A percentile compares a stretch with the other conserved stretches of the same genome.
phyloP scores from a whole-genome alignment of 2,888 invertebrate species.

The Zelleria hepariella region DNA sequence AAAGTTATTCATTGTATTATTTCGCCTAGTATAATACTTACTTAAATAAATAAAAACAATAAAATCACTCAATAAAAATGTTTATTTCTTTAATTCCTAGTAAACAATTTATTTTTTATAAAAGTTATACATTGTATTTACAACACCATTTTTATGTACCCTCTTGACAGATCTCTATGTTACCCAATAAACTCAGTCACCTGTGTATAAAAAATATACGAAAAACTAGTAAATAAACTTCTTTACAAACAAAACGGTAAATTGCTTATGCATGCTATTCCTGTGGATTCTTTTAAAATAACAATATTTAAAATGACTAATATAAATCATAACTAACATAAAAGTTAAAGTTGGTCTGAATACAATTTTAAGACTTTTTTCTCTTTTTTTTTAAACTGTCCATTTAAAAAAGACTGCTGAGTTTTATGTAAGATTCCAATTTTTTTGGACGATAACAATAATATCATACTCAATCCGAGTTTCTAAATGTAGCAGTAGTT shows the following conservation, averaged over 20 bases:
- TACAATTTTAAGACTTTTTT: background rate
- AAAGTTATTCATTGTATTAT: no score
- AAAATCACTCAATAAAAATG: background rate
- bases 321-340: background rate
- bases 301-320: background rate
- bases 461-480: no score
- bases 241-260: background rate
- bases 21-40: background rate
- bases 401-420: background rate
- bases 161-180: constrained; percentile 11
- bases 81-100: background rate
- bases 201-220: background rate
- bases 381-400: background rate
- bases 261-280: background rate
- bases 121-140: constrained; percentile 14
- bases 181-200: constrained; percentile 7
- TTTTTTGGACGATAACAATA: background rate
- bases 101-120: background rate
- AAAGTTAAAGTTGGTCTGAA: no score
- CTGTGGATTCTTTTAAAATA: background rate
- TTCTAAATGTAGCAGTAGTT: background rate
- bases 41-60: background rate
- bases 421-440: background rate
- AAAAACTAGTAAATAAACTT: background rate
- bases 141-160: constrained; percentile 9